phyloP scores from a whole-genome alignment of 2,113 vertebrate genomes.

The Ibidorhyncha struthersii region DNA sequence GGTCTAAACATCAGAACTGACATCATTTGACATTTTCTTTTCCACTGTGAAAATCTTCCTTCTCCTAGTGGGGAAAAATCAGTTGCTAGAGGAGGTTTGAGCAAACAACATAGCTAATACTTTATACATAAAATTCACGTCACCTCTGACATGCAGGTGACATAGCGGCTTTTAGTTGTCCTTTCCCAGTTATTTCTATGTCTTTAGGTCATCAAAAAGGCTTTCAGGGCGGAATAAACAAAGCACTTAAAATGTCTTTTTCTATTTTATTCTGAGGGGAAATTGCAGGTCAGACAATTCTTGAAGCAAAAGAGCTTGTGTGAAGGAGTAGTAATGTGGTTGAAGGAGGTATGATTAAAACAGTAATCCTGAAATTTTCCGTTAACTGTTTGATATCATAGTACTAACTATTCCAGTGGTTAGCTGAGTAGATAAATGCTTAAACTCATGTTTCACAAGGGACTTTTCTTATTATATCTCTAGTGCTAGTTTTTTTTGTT shows the following conservation, averaged over 20 bases:
- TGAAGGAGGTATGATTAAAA: neutral
- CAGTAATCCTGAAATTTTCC: neutral
- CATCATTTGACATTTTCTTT: neutral
- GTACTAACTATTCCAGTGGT: neutral
- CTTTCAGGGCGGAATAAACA: neutral
- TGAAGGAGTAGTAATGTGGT: neutral
- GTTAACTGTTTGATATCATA: neutral
- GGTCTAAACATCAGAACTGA: neutral
- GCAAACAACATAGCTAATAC: neutral
- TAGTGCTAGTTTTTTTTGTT: neutral
- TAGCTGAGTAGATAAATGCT: neutral
- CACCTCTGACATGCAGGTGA: neutral
- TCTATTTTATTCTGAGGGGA: neutral
- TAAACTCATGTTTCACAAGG: neutral
- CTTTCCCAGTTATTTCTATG: neutral
- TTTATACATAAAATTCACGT: neutral
- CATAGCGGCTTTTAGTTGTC: neutral
- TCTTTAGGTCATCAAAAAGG: neutral
- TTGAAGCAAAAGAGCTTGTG: neutral
- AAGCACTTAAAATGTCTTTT: neutral
- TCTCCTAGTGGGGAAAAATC: neutral
- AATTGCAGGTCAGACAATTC: neutral
- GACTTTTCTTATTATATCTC: neutral
- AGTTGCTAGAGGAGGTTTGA: neutral
- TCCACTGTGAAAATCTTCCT: neutral